Evolutionary conservation across 1,140 invertebrate genomes (phyloP), one percentile per base, ranked within the genome.

Genomic region (Cyrtorhinus lividipennis): DNA sequence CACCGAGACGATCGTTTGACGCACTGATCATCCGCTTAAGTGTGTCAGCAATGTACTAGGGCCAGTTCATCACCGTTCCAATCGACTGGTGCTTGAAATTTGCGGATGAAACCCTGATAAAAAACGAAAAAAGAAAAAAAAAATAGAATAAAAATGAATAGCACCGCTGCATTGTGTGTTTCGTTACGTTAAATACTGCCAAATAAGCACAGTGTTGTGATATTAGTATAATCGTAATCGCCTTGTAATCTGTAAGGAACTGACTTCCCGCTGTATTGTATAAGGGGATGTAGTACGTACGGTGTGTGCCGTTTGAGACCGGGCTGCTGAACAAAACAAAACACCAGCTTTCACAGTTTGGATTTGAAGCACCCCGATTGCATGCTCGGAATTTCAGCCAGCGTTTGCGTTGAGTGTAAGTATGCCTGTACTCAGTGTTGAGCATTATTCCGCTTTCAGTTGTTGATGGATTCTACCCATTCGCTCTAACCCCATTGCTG

Each of bases 1-100:
- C 48, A 53, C 48, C 48, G 48, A 22, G 48, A 53, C 48, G 48
- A 53, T 5, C 48, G 48, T 53, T 53, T 53, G 48, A 53, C 20
- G 5, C 48, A 53, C 48, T 8, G 30, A 38, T n/a, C n/a, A 8
- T 5, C 30, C 30, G 30, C 30, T 38, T 38, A 38, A 8, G 30
- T 38, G 30, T 38, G 30, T 38, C 30, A 38, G 30, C 30, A 5
- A 8, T 38, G 30, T 38, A 38, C 30, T 38, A 38, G 30, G 30
- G 30, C 30, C 30, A 38, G 30, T 38, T 38, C n/a, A n/a, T 38
- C 30, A 38, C 30, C 30, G 30, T 38, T 38, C 15, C 15, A 38
- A 38, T 38, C 5, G 15, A 38, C 30, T 38, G 5, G 5, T 38
- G 5, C 30, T 38, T 38, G 30, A 38, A 38, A 38, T 38, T 38